Percentiles rank a stretch among this genome's conserved stretches.
These are phyloP conservation scores for Ceryle rudis DNA, from an alignment of 2,797 vertebrate species.

Conservation along the genomic window DNA sequence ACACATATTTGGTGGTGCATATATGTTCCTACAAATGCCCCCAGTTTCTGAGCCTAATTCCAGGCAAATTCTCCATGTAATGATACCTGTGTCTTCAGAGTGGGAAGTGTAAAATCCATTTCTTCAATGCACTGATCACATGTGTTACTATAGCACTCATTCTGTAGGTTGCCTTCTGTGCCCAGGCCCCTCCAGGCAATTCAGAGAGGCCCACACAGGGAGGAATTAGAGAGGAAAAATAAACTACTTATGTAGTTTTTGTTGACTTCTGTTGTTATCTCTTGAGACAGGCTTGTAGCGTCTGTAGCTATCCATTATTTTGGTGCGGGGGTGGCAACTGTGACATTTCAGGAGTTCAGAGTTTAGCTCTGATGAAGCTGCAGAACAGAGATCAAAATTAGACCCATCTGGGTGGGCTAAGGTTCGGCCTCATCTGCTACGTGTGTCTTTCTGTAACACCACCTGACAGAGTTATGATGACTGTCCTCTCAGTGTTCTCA, in stretches of 20 bases:
- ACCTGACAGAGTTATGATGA: not conserved
- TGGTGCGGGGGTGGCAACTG: not conserved
- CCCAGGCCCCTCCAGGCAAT: not conserved
- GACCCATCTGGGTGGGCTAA: not conserved
- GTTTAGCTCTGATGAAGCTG: conserved; percentile 7
- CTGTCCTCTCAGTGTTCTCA: not conserved
- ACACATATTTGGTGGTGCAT: not conserved
- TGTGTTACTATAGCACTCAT: fast-evolving
- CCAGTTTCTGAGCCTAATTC: not conserved
- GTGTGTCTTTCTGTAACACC: not conserved
- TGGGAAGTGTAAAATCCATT: not conserved
- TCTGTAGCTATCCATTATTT: conserved; percentile 12
- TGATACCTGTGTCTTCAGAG: not conserved
- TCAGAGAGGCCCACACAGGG: not conserved
- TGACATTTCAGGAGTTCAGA: conserved; percentile 40
- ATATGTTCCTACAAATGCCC: not conserved
- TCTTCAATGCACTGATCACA: fast-evolving
- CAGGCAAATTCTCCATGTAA: not conserved
- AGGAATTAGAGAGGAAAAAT: not conserved
- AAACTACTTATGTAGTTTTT: not conserved
- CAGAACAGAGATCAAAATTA: conserved; percentile 33
- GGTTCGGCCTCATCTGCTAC: not conserved
- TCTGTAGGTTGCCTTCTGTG: not conserved
- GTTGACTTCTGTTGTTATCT: not conserved
- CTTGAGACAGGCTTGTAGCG: not conserved